phyloP scores from a whole-genome alignment of 2,797 vertebrate species.

The Nyctibius grandis region DNA sequence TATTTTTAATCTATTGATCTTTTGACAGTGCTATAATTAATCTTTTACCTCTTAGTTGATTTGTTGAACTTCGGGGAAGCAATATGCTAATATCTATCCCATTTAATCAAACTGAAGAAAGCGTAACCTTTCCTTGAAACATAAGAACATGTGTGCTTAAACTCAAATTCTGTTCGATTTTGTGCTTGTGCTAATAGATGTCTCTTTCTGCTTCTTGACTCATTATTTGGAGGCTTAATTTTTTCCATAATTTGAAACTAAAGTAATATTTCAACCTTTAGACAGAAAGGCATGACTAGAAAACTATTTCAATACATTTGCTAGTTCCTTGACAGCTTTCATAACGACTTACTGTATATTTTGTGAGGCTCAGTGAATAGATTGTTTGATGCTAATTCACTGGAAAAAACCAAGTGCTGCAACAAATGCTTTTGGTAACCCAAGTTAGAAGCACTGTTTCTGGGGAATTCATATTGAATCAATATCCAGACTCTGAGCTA shows the following conservation, averaged over 20 bases:
- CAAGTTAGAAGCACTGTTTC: background rate
- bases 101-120: background rate
- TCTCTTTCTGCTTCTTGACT: background rate
- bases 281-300: background rate
- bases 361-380: background rate
- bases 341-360: background rate
- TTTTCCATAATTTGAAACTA: background rate
- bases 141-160: background rate
- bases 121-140: background rate
- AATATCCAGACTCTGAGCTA: background rate
- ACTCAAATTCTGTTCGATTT: background rate
- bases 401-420: background rate
- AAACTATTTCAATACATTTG: background rate
- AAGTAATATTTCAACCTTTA: background rate
- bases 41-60: background rate
- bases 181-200: background rate
- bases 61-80: background rate
- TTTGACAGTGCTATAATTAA: background rate
- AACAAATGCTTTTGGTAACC: background rate
- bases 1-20: background rate
- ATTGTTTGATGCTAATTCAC: background rate
- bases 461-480: background rate
- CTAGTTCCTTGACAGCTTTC: background rate
- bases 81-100: background rate
- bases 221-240: background rate